These are phyloP conservation scores for Chrysomela aeneicollis DNA, from an alignment of 2,888 invertebrate genomes.

Conservation along the genomic window DNA sequence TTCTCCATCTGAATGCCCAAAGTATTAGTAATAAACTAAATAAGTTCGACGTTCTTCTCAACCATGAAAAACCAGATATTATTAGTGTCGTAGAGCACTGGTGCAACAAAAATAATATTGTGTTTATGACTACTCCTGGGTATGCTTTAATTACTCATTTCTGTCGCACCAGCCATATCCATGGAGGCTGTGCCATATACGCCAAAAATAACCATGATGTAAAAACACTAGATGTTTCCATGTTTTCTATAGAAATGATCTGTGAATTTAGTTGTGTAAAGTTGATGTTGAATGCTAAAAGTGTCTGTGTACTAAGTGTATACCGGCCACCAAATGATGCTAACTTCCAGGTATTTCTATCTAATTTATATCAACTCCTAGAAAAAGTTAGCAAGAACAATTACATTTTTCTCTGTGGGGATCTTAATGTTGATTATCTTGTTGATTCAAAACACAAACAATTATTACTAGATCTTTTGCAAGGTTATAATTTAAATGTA, in stretches of 20 bases:
- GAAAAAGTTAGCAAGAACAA: not conserved
- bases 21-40: not conserved
- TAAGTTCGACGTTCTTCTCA: not conserved
- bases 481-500: not conserved
- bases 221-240: not conserved
- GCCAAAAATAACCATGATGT: not conserved
- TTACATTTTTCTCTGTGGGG: not conserved
- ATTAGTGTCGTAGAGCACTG: not conserved
- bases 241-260: not conserved
- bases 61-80: not conserved
- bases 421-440: not conserved
- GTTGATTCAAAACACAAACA: not conserved
- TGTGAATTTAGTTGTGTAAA: not conserved
- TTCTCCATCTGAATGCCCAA: constrained; percentile 12
- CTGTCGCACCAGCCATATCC: not conserved
- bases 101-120: constrained; percentile 1
- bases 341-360: not conserved
- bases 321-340: not conserved
- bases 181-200: not conserved
- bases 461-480: not conserved
- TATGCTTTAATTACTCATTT: constrained; percentile 3
- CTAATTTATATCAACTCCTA: not conserved
- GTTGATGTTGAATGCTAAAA: not conserved
- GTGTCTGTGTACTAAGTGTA: not conserved
- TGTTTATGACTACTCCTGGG: not conserved